Conservation (phyloP, 2,888 invertebrate species). For the Oligia fasciuncula region DNA sequence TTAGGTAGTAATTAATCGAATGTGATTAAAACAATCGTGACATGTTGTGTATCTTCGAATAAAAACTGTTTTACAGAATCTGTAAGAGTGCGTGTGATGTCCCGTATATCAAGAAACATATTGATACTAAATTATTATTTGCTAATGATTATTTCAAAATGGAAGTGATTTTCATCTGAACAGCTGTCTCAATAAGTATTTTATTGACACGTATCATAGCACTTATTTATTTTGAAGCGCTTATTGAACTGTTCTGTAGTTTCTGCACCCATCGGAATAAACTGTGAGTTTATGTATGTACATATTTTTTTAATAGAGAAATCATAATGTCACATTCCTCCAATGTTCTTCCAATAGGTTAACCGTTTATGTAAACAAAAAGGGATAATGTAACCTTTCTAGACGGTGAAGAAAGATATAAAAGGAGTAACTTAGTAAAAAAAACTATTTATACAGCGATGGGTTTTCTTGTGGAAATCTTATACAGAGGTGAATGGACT, state of each 20-base stretch:
- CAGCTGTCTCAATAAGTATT: neutral
- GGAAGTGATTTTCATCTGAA: neutral
- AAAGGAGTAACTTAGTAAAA: neutral
- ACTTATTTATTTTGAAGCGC: too few relatives aligned
- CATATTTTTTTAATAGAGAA: neutral
- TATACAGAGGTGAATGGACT: conserved; percentile 7
- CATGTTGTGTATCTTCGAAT: neutral
- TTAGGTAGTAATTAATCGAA: neutral
- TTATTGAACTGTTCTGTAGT: too few relatives aligned
- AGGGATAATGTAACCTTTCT: conserved; percentile 1
- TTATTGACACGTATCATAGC: neutral
- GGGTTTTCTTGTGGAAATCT: neutral
- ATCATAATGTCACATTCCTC: neutral
- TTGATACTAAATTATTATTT: neutral
- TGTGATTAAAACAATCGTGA: neutral
- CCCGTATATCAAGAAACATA: neutral
- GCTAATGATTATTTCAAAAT: neutral
- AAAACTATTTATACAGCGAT: neutral
- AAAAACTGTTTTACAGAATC: neutral
- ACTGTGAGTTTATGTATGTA: too few relatives aligned
- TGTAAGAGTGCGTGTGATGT: neutral
- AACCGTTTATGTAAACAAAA: conserved; percentile 8
- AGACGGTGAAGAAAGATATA: conserved; percentile 11
- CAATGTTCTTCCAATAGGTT: neutral
- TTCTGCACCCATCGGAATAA: too few relatives aligned